Evolutionary conservation across 2,797 vertebrate species (phyloP).

Genomic region (Leucoraja ocellata): DNA sequence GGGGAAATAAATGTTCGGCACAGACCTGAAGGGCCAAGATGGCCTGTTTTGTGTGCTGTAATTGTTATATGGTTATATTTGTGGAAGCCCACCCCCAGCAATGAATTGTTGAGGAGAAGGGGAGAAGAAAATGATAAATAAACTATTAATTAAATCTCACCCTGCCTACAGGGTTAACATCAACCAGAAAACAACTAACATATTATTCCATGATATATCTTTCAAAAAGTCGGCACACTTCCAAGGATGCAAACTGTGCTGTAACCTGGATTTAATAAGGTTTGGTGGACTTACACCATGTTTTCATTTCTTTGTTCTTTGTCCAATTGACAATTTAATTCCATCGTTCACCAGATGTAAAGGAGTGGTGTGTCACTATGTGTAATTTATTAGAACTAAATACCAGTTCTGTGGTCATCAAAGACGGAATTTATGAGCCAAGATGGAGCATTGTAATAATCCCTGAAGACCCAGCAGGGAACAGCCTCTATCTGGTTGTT

Average conservation of each 20-base stretch:
- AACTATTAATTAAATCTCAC: not conserved
- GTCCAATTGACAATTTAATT: slow-evolving; percentile 51
- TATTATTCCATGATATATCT: slow-evolving; percentile 7
- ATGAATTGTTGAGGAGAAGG: not conserved
- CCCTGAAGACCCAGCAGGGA: not conserved
- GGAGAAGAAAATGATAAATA: not conserved
- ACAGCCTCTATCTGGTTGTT: not conserved
- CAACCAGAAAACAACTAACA: slow-evolving; percentile 26
- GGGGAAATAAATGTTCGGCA: too few relatives aligned
- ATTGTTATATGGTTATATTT: not conserved
- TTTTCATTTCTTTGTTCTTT: slow-evolving; percentile 49
- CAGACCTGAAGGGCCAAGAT: too few relatives aligned
- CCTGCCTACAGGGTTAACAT: not conserved
- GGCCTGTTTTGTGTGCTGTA: too few relatives aligned
- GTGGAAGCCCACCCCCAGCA: not conserved
- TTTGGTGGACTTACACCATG: slow-evolving; percentile 8
- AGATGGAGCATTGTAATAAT: not conserved
- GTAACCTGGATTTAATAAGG: slow-evolving; percentile 36
- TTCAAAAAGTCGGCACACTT: not conserved
- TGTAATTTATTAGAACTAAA: slow-evolving; percentile 46
- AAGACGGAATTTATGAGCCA: slow-evolving; percentile 41
- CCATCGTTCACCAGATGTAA: slow-evolving; percentile 50
- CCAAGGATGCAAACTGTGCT: slow-evolving; percentile 9
- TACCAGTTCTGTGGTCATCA: slow-evolving; percentile 48
- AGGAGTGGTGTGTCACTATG: slow-evolving; percentile 43